phyloP scores from a whole-genome alignment of 2,888 invertebrate species.

The Strigamia transsilvanica region DNA sequence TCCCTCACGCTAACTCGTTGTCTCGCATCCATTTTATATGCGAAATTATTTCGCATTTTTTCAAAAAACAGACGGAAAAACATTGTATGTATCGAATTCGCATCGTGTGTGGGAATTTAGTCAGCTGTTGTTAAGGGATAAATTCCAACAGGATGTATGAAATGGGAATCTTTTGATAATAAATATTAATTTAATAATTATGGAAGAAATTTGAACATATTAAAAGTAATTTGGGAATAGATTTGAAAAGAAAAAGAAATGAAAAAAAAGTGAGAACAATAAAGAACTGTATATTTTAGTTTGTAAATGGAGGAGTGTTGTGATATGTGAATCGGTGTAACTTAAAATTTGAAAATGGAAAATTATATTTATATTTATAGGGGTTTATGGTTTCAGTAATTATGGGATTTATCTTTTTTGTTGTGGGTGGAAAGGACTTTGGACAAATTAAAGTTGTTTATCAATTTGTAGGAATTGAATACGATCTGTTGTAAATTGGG shows the following conservation, averaged over 20 bases:
- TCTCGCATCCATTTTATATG: neutral
- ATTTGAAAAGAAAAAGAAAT: neutral
- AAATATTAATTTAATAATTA: conserved; percentile 5
- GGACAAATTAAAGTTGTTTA: conserved; percentile 41
- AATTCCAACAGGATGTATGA: conserved; percentile 40
- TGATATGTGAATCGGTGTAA: neutral
- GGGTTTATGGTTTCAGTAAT: conserved; percentile 20
- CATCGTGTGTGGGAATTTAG: neutral
- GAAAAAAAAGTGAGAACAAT: conserved; percentile 33
- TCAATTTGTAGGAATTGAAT: neutral
- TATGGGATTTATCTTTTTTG: neutral
- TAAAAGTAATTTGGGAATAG: conserved; percentile 34
- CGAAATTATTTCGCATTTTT: neutral
- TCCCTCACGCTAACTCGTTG: conserved; percentile 22
- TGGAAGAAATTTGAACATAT: conserved; percentile 26
- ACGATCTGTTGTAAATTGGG: neutral
- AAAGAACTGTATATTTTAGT: neutral
- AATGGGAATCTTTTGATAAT: neutral
- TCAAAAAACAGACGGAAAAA: neutral
- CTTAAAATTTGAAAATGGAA: neutral
- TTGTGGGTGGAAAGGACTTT: neutral
- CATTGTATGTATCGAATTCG: neutral
- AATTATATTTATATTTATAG: neutral
- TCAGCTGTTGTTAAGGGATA: neutral
- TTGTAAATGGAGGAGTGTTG: neutral